Evolutionary conservation across 2,888 invertebrate species (phyloP).

Genomic region (Platynereis dumerilii): DNA sequence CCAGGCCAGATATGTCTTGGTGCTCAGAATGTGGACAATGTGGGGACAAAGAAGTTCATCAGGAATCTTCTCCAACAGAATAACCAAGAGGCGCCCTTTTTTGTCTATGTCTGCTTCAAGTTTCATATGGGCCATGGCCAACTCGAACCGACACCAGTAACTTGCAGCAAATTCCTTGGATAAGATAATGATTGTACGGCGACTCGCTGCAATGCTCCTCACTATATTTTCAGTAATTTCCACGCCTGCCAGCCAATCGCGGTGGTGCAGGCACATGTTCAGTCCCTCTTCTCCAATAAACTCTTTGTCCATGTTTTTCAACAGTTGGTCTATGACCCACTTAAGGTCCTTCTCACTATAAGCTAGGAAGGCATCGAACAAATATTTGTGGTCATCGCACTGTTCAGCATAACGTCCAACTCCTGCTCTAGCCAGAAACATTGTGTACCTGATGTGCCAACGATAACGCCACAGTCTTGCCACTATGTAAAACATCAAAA

Average conservation of each 20-base stretch:
- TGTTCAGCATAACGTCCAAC: background rate
- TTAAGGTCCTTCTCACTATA: slow-evolving; percentile 72
- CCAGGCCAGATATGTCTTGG: slow-evolving; percentile 4
- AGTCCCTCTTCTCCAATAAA: slow-evolving; percentile 46
- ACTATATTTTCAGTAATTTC: slow-evolving; percentile 76
- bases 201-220: slow-evolving; percentile 73
- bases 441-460: background rate
- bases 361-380: slow-evolving; percentile 75
- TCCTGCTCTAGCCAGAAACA: background rate
- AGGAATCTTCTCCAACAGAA: background rate
- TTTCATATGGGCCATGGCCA: slow-evolving; percentile 64
- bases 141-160: slow-evolving; percentile 78
- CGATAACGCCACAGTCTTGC: background rate
- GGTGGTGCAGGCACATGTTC: slow-evolving; percentile 74
- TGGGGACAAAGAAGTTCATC: background rate
- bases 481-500: too few relatives aligned
- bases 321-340: slow-evolving; percentile 72
- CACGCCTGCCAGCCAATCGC: slow-evolving; percentile 76
- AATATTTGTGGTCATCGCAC: slow-evolving; percentile 34
- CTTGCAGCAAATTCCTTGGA: slow-evolving; percentile 72
- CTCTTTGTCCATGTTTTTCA: slow-evolving; percentile 70
- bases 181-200: slow-evolving; percentile 71
- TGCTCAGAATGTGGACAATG: background rate
- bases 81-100: background rate
- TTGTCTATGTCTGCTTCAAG: background rate